These are phyloP conservation scores for Perdita meconis DNA, from an alignment of 2,888 invertebrate species.

Conservation along the genomic window DNA sequence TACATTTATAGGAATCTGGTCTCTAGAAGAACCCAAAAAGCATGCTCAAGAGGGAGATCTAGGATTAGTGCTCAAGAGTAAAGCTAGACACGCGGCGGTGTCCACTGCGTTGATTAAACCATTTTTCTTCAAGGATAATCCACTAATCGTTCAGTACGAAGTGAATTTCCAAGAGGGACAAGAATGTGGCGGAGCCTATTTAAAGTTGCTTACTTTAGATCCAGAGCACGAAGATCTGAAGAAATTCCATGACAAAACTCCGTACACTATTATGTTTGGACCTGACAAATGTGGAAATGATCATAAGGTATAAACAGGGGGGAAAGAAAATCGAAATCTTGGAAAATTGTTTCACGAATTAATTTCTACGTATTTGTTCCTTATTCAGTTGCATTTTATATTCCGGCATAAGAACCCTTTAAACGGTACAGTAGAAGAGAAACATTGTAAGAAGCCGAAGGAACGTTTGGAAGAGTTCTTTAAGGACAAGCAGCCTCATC, in stretches of 20 bases:
- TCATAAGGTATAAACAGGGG: conserved; percentile 89
- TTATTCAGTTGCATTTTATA: conserved; percentile 90
- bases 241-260: conserved; percentile 96
- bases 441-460: conserved; percentile 97
- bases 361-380: conserved; percentile 12
- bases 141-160: conserved; percentile 96
- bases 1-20: conserved; percentile 86
- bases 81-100: conserved; percentile 98
- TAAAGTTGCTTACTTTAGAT: conserved; percentile 94
- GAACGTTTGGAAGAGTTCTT: conserved; percentile 93
- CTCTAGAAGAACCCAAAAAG: conserved; percentile 90
- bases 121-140: conserved; percentile 93
- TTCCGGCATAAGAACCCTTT: conserved; percentile 97
- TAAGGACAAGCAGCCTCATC: conserved; percentile 96
- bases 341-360: background rate
- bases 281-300: conserved; percentile 99
- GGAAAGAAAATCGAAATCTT: background rate
- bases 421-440: conserved; percentile 95
- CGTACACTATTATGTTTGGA: conserved; percentile 99
- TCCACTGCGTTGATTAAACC: conserved; percentile 91
- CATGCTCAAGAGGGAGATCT: conserved; percentile 93
- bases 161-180: conserved; percentile 97
- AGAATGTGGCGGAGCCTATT: conserved; percentile 99
- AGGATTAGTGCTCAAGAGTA: conserved; percentile 95
- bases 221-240: conserved; percentile 89